phyloP scores from a whole-genome alignment of 2,888 invertebrate species.

The Neoscelio sp. region DNA sequence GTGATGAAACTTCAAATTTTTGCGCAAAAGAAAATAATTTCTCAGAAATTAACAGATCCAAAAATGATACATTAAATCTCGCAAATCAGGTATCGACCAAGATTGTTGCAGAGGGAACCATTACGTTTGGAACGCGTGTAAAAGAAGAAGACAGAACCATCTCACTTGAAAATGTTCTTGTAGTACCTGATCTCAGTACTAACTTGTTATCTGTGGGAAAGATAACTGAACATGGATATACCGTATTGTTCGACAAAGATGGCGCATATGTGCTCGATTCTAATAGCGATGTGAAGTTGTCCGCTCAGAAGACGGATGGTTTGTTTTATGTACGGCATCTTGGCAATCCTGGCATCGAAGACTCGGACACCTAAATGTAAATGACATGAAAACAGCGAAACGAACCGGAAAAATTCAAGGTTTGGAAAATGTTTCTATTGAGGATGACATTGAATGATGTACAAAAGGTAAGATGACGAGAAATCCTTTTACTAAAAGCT shows the following conservation, averaged over 20 bases:
- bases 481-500: constrained; percentile 55
- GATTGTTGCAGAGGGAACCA: constrained; percentile 33
- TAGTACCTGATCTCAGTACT: constrained; percentile 25
- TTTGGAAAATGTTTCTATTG: background rate
- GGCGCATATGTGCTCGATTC: too few species aligned
- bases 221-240: constrained; percentile 26
- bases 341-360: constrained; percentile 36
- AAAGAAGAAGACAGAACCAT: constrained; percentile 1
- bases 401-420: constrained; percentile 9
- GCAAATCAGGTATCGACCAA: constrained; percentile 23
- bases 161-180: constrained; percentile 5
- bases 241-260: constrained; percentile 9
- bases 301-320: background rate
- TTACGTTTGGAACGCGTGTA: constrained; percentile 4
- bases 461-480: constrained; percentile 61
- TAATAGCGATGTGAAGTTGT: too few species aligned
- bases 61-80: constrained; percentile 17
- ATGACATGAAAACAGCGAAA: constrained; percentile 23
- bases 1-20: too few species aligned
- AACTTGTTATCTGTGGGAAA: constrained; percentile 17
- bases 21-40: too few species aligned
- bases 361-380: constrained; percentile 34
- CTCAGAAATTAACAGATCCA: too few species aligned
- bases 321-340: too few species aligned
- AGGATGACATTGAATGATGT: constrained; percentile 18